Conservation (phyloP, 2,888 invertebrate species). For the Andrena bicolor region DNA sequence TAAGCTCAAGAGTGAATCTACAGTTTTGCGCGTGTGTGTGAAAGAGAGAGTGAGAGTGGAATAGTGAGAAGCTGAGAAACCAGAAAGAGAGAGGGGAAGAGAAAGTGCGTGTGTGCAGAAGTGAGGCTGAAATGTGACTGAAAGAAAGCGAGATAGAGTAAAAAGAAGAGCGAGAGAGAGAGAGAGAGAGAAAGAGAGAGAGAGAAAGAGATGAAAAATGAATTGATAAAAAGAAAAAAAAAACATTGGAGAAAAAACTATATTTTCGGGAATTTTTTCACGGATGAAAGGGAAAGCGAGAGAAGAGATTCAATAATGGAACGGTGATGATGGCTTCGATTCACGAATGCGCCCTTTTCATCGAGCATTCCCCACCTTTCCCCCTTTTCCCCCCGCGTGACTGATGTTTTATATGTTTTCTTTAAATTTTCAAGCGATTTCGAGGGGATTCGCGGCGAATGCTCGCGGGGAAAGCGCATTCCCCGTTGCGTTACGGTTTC, state of each 20-base stretch:
- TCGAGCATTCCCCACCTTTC: conserved; percentile 10
- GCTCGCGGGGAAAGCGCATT: conserved; percentile 23
- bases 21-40: conserved; percentile 39
- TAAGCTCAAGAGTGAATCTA: conserved; percentile 74
- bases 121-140: conserved; percentile 40
- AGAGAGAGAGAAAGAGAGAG: conserved; percentile 23
- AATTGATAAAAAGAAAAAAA: conserved; percentile 49
- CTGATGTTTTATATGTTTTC: conserved; percentile 44
- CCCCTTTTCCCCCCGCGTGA: neutral
- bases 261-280: conserved; percentile 77
- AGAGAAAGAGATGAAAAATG: conserved; percentile 29
- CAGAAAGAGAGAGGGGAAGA: conserved; percentile 14
- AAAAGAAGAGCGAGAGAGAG: conserved; percentile 28
- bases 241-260: conserved; percentile 64
- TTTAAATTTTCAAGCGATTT: conserved; percentile 29
- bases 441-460: neutral
- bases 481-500: conserved; percentile 34
- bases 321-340: conserved; percentile 9
- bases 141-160: conserved; percentile 37
- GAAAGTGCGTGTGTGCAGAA: neutral
- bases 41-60: conserved; percentile 5
- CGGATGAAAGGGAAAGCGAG: conserved; percentile 28
- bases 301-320: conserved; percentile 8
- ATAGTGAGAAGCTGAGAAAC: conserved; percentile 21
- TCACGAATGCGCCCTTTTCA: conserved; percentile 12